phyloP scores from a whole-genome alignment of 2,797 vertebrate genomes.

The Schizopygopsis pylzovi region DNA sequence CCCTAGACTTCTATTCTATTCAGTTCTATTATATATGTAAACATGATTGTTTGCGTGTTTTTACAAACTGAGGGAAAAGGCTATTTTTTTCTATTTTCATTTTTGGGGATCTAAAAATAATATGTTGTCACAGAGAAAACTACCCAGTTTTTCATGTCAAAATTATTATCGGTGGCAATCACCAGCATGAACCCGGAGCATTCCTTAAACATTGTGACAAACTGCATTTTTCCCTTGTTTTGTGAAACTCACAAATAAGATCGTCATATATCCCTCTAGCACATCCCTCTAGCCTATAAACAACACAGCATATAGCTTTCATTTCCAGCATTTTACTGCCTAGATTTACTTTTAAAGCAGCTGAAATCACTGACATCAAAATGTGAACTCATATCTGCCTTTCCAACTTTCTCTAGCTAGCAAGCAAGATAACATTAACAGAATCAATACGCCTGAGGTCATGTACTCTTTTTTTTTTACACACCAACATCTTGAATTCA shows the following conservation, averaged over 20 bases:
- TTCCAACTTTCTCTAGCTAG: slow-evolving; percentile 32
- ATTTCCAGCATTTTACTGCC: slow-evolving; percentile 7
- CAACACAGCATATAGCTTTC: slow-evolving; percentile 1
- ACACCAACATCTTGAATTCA: slow-evolving; percentile 23
- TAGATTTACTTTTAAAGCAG: not conserved
- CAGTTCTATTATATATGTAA: not conserved
- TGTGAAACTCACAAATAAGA: not conserved
- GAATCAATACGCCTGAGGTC: slow-evolving; percentile 38
- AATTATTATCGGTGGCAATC: not conserved
- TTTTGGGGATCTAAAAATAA: not conserved
- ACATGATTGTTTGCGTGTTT: not conserved
- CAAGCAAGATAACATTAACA: slow-evolving; percentile 30
- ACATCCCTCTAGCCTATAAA: not conserved
- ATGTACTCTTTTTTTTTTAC: slow-evolving; percentile 5
- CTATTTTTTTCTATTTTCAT: not conserved
- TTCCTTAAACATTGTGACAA: not conserved
- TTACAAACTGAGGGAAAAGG: not conserved
- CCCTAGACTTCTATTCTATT: not conserved
- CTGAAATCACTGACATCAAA: slow-evolving; percentile 21
- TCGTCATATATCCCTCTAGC: not conserved
- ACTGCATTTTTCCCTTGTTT: not conserved
- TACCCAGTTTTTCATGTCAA: not conserved
- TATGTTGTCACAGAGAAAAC: not conserved
- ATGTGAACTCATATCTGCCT: slow-evolving; percentile 31
- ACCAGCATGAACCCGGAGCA: not conserved